A percentile compares a stretch with the other conserved stretches of the same genome.
Conservation (phyloP, 1,140 invertebrate species). For the Dreissena polymorpha region DNA sequence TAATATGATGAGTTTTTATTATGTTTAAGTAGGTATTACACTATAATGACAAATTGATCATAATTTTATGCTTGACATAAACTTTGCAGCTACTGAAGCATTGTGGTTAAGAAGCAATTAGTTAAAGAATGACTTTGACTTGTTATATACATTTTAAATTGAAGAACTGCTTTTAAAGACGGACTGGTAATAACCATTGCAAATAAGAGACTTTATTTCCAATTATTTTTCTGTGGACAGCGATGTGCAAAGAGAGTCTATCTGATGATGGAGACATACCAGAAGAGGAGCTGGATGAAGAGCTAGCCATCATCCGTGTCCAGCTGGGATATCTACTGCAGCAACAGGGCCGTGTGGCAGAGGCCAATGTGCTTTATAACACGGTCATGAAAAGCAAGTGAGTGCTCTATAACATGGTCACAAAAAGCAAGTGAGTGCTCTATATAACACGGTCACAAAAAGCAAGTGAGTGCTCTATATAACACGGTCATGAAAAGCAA, state of each 20-base stretch:
- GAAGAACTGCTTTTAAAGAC: no score
- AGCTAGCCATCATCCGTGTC: slow-evolving; percentile 93
- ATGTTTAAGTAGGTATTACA: no score
- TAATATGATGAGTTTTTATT: no score
- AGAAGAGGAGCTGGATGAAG: slow-evolving; percentile 93
- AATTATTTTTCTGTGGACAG: slow-evolving; percentile 69
- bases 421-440: slow-evolving; percentile 81
- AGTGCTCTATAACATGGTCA: slow-evolving; percentile 86
- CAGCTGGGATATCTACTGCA: slow-evolving; percentile 94
- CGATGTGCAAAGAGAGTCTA: slow-evolving; percentile 89
- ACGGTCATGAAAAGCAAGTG: slow-evolving; percentile 85
- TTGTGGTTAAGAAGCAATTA: no score
- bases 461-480: slow-evolving; percentile 84
- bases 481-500: slow-evolving; percentile 86
- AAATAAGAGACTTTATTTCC: no score
- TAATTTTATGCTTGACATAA: no score
- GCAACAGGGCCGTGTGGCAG: slow-evolving; percentile 82
- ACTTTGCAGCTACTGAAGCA: no score
- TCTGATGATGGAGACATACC: slow-evolving; percentile 91
- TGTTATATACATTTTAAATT: no score
- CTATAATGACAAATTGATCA: no score
- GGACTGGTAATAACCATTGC: no score
- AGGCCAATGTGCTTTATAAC: slow-evolving; percentile 89
- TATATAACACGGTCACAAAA: slow-evolving; percentile 90
- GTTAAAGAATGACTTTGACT: no score